Conservation (phyloP, 2,797 vertebrate genomes). For the Crocidura indochinensis region DNA sequence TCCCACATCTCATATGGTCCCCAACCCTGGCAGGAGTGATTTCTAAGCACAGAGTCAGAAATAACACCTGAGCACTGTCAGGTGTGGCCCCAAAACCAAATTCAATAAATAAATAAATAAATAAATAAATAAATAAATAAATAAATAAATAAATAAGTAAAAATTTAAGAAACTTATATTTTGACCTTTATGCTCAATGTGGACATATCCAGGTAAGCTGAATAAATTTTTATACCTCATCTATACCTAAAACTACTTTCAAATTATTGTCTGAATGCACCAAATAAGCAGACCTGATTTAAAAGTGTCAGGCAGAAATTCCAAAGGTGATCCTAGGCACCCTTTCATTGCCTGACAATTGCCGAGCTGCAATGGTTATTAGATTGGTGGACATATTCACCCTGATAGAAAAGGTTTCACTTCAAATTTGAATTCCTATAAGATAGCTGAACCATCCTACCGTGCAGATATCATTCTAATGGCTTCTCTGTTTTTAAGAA, state of each 20-base stretch:
- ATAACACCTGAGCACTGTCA: no score
- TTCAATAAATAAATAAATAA: no score
- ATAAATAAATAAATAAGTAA: neutral
- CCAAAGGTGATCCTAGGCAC: neutral
- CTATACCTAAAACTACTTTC: neutral
- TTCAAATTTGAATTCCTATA: neutral
- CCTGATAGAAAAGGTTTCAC: neutral
- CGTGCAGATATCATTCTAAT: neutral
- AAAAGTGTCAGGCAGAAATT: neutral
- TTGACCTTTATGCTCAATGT: neutral
- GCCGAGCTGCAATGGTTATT: neutral
- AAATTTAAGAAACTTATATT: neutral
- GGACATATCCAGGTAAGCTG: constrained; percentile 18
- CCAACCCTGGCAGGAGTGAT: no score
- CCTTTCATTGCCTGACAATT: neutral
- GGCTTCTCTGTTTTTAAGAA: neutral
- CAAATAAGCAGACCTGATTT: neutral
- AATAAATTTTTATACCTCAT: neutral
- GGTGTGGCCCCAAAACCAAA: no score
- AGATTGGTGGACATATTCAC: neutral
- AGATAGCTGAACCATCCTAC: neutral
- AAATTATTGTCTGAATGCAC: constrained; percentile 11
- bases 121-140: no score
- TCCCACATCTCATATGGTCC: no score
- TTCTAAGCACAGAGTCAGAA: no score